Evolutionary conservation across 2,797 vertebrate species (phyloP), one percentile per base, ranked within the genome.

Genomic region (Bufotes viridis): DNA sequence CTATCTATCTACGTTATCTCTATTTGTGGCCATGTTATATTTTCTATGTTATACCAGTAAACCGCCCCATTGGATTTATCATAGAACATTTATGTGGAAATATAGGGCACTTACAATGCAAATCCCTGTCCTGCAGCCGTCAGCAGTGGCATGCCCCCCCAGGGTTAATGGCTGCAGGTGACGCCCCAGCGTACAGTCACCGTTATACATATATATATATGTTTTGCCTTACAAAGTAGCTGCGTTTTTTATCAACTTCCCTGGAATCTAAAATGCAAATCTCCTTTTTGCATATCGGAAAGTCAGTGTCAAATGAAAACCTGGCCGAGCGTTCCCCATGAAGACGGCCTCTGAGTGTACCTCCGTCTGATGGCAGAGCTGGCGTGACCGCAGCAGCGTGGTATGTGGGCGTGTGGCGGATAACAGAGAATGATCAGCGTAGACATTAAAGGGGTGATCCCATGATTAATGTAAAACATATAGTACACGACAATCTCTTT

Each of bases 221-320:
- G 78, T 94, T 95, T 96, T 94, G 94, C 82, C 92, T 96, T 95
- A 95, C 94, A 94, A 96, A 96, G 89, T 87, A 69, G 78, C 7
- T 91, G 14, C 87, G 89, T 87, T 26, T 85, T 81, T 90, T 91
- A 90, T 88, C 85, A 91, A 87, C 93, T 92, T 92, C 90, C 89
- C 91, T 94, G 95, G 92, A 94, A 95, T 94, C 92, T 92, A 89
- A 92, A 90, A 96, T 96, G 95, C 95, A 97, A 96, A 97, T 75
- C 74, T 15, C 13, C 26, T 0, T 92, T 96, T 97, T 96, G 96
- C 95, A 93, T 95, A 86, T 58, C 12, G 87, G 2, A 15, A 76
- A 20, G 57, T 13, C 0, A 3, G 69, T 22, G 3, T n/a, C 79
- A 61, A 49, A 17, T 75, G 26, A 8, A 78, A 72, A 74, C 51